Conservation (phyloP, 1,140 invertebrate genomes). For the Hetaerina americana region DNA sequence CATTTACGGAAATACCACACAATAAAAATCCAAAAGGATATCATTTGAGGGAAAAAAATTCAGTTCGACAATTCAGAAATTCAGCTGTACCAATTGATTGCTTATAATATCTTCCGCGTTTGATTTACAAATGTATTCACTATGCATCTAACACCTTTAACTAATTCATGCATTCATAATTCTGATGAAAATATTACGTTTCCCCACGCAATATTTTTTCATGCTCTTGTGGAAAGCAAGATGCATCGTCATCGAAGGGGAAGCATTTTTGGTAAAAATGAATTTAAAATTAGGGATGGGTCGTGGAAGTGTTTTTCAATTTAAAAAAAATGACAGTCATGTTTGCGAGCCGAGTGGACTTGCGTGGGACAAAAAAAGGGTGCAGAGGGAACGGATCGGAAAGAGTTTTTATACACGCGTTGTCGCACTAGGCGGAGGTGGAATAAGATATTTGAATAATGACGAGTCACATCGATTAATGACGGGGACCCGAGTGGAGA, state of each 20-base stretch:
- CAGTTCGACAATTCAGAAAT: too few relatives aligned
- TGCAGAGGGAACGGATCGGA: background rate
- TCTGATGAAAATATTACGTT: too few relatives aligned
- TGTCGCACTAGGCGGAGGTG: background rate
- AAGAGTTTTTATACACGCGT: background rate
- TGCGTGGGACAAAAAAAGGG: background rate
- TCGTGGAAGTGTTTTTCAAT: background rate
- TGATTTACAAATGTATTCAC: too few relatives aligned
- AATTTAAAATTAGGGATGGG: background rate
- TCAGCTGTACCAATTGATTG: too few relatives aligned
- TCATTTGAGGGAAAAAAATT: too few relatives aligned
- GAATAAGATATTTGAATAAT: slow-evolving; percentile 1
- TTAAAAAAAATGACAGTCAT: background rate
- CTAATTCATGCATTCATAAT: too few relatives aligned
- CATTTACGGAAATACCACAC: too few relatives aligned
- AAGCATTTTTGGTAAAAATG: background rate
- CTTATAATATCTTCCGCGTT: too few relatives aligned
- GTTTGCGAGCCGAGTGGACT: background rate
- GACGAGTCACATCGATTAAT: background rate
- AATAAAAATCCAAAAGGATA: too few relatives aligned
- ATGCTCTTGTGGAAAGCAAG: too few relatives aligned
- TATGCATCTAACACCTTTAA: too few relatives aligned
- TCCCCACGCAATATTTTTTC: too few relatives aligned
- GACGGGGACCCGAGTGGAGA: background rate
- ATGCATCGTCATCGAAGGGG: background rate